These are phyloP conservation scores for Aphelocoma coerulescens DNA, from an alignment of 2,113 vertebrate genomes.

Conservation along the genomic window DNA sequence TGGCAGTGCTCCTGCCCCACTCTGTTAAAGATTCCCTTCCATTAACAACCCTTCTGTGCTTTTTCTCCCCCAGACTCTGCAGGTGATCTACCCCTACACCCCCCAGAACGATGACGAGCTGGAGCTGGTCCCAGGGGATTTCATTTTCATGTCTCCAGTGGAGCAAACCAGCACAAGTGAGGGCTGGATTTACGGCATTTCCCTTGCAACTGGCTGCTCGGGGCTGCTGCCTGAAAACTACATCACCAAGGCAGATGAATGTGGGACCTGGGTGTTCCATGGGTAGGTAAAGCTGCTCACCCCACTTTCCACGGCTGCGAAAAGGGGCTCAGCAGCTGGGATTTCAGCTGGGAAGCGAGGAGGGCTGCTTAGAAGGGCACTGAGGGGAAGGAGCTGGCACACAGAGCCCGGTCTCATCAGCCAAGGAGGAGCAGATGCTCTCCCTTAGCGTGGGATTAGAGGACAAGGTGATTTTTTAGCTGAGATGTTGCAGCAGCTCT, in stretches of 20 bases:
- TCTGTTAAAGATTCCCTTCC: background rate
- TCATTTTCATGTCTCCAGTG: conserved; percentile 92
- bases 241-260: conserved; percentile 90
- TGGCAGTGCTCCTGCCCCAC: background rate
- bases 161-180: conserved; percentile 92
- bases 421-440: background rate
- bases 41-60: background rate
- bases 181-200: conserved; percentile 94
- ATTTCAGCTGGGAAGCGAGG: background rate
- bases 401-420: background rate
- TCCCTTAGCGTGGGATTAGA: background rate
- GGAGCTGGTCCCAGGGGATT: conserved; percentile 90
- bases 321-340: background rate
- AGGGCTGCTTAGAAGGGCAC: background rate
- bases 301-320: accelerated
- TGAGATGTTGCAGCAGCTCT: background rate
- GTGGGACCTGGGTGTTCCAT: conserved; percentile 95
- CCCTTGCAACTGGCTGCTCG: conserved; percentile 86
- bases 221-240: conserved; percentile 97
- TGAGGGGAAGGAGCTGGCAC: background rate
- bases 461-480: background rate
- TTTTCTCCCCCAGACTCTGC: conserved; percentile 81
- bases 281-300: conserved; percentile 74
- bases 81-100: conserved; percentile 94
- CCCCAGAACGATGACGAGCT: conserved; percentile 97